phyloP scores from a whole-genome alignment of 2,888 invertebrate genomes.

The Sussaba pulchella region DNA sequence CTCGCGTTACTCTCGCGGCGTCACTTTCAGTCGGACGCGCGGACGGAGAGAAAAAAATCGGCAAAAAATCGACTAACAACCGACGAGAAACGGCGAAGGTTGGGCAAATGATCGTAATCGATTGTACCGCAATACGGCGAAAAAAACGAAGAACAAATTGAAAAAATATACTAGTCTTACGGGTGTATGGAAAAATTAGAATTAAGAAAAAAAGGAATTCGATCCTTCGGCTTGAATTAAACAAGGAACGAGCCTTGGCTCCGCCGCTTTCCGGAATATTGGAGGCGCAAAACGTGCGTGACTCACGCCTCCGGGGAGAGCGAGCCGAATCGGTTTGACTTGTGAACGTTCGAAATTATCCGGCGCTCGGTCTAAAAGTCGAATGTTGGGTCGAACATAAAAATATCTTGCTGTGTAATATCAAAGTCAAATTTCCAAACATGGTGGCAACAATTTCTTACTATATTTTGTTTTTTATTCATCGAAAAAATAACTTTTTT shows the following conservation, averaged over 20 bases:
- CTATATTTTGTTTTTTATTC: no score
- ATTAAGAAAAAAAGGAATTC: no score
- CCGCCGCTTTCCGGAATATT: constrained; percentile 5
- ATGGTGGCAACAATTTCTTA: no score
- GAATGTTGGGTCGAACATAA: not conserved
- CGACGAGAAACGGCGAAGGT: not conserved
- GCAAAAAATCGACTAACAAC: not conserved
- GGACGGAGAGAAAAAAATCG: not conserved
- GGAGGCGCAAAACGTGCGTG: constrained; percentile 10
- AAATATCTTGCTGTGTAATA: not conserved
- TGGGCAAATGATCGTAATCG: not conserved
- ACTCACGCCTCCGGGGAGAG: constrained; percentile 39
- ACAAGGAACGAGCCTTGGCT: not conserved
- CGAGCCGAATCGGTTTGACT: constrained; percentile 34
- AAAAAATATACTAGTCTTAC: no score
- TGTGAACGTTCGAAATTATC: not conserved
- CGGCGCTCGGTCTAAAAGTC: not conserved
- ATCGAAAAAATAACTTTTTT: constrained; percentile 1
- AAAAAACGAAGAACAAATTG: no score
- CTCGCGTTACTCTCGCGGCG: constrained; percentile 46
- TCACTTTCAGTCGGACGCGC: constrained; percentile 30
- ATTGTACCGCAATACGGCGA: not conserved
- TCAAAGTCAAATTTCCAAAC: not conserved
- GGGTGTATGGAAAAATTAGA: no score
- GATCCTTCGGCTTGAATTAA: no score